A percentile compares a stretch with the other conserved stretches of the same genome.
These are phyloP conservation scores for Hemaris fuciformis DNA, from an alignment of 2,888 invertebrate genomes.

Conservation along the genomic window DNA sequence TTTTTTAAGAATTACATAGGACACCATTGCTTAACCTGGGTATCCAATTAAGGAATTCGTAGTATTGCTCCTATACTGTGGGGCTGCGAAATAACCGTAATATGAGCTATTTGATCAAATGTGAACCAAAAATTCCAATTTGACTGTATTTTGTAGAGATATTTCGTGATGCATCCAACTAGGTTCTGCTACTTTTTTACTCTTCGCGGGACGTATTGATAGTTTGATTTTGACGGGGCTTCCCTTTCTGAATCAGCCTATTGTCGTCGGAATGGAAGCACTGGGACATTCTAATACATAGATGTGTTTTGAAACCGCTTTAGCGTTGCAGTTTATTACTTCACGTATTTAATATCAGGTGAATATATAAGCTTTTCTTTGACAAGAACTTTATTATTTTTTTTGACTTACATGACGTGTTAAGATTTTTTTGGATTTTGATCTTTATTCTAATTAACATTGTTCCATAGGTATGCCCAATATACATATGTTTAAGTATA, in stretches of 20 bases:
- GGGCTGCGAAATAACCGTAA: too few relatives aligned
- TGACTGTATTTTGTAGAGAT: not conserved
- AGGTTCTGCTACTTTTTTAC: not conserved
- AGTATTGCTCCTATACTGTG: too few relatives aligned
- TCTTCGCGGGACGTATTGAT: not conserved
- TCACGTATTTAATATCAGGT: not conserved
- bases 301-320: not conserved
- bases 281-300: not conserved
- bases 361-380: not conserved
- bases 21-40: too few relatives aligned
- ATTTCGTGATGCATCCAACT: not conserved
- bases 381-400: not conserved
- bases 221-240: not conserved
- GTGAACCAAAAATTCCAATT: not conserved
- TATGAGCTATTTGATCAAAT: not conserved
- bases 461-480: too few relatives aligned
- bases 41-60: too few relatives aligned
- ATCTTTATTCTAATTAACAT: not conserved
- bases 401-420: too few relatives aligned
- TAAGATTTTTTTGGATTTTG: too few relatives aligned
- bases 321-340: not conserved
- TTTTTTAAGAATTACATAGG: too few relatives aligned
- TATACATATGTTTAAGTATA: too few relatives aligned
- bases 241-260: not conserved
- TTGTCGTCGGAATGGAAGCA: not conserved